phyloP scores from a whole-genome alignment of 2,888 invertebrate species.

The Netelia inedita region DNA sequence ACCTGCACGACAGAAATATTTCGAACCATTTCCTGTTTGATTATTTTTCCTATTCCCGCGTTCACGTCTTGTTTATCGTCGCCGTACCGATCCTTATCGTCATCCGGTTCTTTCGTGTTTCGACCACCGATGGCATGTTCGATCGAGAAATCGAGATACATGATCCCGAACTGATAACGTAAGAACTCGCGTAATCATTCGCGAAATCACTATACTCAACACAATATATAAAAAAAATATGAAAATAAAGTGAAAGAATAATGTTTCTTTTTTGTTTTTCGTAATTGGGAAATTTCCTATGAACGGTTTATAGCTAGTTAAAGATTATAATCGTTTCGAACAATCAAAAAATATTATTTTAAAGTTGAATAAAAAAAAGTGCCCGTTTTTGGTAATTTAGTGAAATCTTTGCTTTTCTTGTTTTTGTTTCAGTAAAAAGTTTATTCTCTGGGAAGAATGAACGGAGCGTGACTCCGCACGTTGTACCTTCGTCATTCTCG shows the following conservation, averaged over 20 bases:
- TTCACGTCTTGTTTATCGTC: not conserved
- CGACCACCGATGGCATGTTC: not conserved
- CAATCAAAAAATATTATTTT: too few relatives aligned
- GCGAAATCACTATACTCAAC: too few relatives aligned
- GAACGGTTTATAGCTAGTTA: too few relatives aligned
- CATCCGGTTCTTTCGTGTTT: not conserved
- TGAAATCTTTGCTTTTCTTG: not conserved
- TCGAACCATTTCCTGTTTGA: not conserved
- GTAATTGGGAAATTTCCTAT: too few relatives aligned
- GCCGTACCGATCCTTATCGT: not conserved
- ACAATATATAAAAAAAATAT: too few relatives aligned
- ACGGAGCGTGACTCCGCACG: slow-evolving; percentile 1
- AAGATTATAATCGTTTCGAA: too few relatives aligned
- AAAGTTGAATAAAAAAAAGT: too few relatives aligned
- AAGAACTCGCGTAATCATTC: not conserved
- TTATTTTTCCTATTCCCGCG: not conserved
- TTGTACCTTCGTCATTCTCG: slow-evolving; percentile 10
- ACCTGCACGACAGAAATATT: not conserved
- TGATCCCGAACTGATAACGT: not conserved
- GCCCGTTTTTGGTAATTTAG: too few relatives aligned
- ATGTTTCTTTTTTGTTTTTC: too few relatives aligned
- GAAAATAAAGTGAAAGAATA: too few relatives aligned
- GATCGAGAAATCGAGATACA: not conserved
- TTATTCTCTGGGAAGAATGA: not conserved
- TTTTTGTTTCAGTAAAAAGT: not conserved